Percentiles rank a stretch among this genome's conserved stretches.
Evolutionary conservation across 2,888 invertebrate genomes (phyloP).

Genomic region (Pomacea canaliculata): DNA sequence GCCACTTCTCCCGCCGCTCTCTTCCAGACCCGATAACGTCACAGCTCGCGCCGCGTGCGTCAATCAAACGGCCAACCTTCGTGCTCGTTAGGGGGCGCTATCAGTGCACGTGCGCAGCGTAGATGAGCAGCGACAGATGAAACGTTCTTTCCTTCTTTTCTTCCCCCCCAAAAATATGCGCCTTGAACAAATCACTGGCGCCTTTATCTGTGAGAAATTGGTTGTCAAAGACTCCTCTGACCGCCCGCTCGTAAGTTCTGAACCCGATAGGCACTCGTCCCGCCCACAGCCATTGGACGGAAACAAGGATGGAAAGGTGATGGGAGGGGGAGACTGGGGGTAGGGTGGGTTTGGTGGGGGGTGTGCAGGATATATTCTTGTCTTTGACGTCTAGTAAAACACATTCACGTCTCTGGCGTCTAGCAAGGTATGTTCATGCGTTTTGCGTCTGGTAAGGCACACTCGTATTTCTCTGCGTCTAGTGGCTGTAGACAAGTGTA

Average conservation of each 20-base stretch:
- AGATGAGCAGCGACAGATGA: slow-evolving; percentile 29
- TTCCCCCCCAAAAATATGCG: slow-evolving; percentile 11
- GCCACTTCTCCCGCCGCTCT: slow-evolving; percentile 10
- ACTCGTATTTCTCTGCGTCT: no score
- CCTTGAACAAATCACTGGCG: slow-evolving; percentile 19
- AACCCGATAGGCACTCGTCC: slow-evolving; percentile 19
- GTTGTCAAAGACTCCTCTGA: slow-evolving; percentile 23
- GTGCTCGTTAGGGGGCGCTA: slow-evolving; percentile 27
- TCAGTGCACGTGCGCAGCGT: slow-evolving; percentile 24
- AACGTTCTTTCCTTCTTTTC: slow-evolving; percentile 3
- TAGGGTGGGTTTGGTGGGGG: not conserved
- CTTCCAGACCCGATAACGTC: slow-evolving; percentile 25
- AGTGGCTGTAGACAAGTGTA: no score
- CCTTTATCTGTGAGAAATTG: slow-evolving; percentile 29
- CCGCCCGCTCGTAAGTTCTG: slow-evolving; percentile 21
- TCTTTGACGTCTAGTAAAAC: no score
- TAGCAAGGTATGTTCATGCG: no score
- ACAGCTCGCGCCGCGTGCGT: slow-evolving; percentile 20
- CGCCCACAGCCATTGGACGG: slow-evolving; percentile 15
- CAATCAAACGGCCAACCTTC: slow-evolving; percentile 14
- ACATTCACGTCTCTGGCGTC: no score
- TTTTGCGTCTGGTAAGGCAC: no score
- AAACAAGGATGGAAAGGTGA: not conserved
- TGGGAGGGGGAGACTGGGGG: not conserved
- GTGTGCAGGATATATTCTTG: not conserved